Conservation (phyloP, 2,888 invertebrate genomes). For the Noctua comes region DNA sequence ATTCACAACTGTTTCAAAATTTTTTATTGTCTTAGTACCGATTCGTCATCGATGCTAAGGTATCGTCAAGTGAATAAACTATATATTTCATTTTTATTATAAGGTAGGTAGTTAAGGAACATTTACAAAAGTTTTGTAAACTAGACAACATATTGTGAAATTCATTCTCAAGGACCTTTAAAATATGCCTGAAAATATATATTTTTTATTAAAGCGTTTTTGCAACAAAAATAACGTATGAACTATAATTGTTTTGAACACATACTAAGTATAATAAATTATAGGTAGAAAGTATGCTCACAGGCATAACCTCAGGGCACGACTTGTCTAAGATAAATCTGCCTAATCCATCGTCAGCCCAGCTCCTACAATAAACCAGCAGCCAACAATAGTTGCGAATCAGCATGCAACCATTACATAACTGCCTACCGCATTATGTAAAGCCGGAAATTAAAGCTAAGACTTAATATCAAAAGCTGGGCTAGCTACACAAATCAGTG, state of each 20-base stretch:
- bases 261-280: neutral
- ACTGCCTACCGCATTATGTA: constrained; percentile 42
- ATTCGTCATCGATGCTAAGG: too few species aligned
- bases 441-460: constrained; percentile 58
- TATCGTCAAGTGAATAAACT: too few species aligned
- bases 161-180: too few species aligned
- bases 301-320: neutral
- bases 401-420: constrained; percentile 33
- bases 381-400: constrained; percentile 51
- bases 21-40: too few species aligned
- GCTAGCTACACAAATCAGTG: constrained; percentile 57
- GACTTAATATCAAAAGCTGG: constrained; percentile 55
- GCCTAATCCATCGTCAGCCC: constrained; percentile 8
- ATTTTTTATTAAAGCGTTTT: neutral
- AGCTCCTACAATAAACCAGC: constrained; percentile 4
- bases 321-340: neutral
- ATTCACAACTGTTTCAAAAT: too few species aligned
- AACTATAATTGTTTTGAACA: neutral
- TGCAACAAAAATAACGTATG: neutral
- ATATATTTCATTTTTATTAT: too few species aligned
- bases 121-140: too few species aligned
- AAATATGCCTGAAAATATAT: neutral
- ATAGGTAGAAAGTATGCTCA: neutral
- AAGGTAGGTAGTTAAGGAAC: too few species aligned
- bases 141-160: too few species aligned